Evolutionary conservation across 2,113 vertebrate species (phyloP).

Genomic region (Haliaeetus leucogaster): DNA sequence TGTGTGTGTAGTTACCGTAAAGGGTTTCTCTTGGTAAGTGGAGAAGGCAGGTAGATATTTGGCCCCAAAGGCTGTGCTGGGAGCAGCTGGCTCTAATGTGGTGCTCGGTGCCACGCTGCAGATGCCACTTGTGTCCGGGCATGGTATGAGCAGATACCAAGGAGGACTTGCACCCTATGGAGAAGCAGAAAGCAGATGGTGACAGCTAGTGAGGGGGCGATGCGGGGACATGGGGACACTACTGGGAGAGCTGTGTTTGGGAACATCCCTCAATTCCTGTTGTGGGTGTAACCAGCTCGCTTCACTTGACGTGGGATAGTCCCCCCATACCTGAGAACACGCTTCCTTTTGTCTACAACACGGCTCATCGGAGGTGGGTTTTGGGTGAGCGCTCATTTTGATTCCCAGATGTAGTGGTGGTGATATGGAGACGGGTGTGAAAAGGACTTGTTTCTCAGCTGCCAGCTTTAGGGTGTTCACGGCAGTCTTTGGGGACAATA

Average conservation of each 20-base stretch:
- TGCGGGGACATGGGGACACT: background rate
- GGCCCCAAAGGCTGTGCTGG: background rate
- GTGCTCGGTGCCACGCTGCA: accelerated
- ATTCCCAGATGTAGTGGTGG: background rate
- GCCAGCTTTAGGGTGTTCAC: accelerated
- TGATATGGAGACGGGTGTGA: accelerated
- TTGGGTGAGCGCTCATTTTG: background rate
- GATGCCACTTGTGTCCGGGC: background rate
- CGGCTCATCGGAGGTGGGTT: background rate
- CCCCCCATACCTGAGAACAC: accelerated
- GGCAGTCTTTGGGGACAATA: background rate
- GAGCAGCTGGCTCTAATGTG: background rate
- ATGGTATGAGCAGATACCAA: background rate
- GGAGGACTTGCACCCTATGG: background rate
- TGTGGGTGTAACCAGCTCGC: background rate
- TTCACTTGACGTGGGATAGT: accelerated
- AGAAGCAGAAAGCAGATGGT: background rate
- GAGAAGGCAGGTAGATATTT: background rate
- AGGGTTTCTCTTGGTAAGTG: background rate
- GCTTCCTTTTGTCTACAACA: accelerated
- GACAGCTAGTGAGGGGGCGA: accelerated
- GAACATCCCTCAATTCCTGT: background rate
- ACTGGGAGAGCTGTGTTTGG: background rate
- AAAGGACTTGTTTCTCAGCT: background rate
- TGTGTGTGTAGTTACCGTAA: accelerated